A percentile compares a stretch with the other conserved stretches of the same genome.
phyloP scores from a whole-genome alignment of 2,888 invertebrate species.

The Monopis laevigella region DNA sequence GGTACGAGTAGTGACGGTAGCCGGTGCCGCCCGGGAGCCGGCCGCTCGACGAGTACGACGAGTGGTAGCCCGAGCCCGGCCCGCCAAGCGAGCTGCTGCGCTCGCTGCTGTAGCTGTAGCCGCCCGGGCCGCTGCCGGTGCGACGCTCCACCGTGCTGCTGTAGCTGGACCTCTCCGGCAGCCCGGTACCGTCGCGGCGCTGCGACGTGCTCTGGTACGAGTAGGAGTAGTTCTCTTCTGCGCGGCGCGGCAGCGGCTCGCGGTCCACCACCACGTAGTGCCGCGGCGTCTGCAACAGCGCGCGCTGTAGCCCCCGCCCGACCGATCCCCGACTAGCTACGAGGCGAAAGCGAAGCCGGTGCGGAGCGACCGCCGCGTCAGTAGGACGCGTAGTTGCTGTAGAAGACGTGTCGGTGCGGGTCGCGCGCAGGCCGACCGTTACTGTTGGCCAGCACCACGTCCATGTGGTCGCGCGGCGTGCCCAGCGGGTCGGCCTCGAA shows the following conservation, averaged over 20 bases:
- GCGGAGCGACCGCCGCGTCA: constrained; percentile 37
- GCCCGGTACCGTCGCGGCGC: constrained; percentile 50
- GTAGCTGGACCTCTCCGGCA: constrained; percentile 74
- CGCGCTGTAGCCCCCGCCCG: constrained; percentile 37
- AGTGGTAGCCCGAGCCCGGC: constrained; percentile 87
- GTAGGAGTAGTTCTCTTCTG: constrained; percentile 88
- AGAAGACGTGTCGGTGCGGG: constrained; percentile 59
- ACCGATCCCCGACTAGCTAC: constrained; percentile 21
- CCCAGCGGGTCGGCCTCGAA: constrained; percentile 67
- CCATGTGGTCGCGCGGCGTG: constrained; percentile 72
- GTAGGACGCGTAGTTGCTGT: constrained; percentile 62
- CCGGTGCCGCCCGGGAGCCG: constrained; percentile 83
- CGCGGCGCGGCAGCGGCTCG: constrained; percentile 72
- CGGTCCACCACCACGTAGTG: constrained; percentile 89
- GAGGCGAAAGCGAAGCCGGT: constrained; percentile 43
- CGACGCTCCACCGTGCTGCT: constrained; percentile 75
- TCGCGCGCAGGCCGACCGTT: constrained; percentile 64
- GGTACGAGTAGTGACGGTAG: constrained; percentile 88
- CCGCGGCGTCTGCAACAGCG: constrained; percentile 84
- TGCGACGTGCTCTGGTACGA: constrained; percentile 76
- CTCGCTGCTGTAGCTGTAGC: constrained; percentile 81
- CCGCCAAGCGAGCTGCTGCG: constrained; percentile 77
- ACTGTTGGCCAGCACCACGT: constrained; percentile 69
- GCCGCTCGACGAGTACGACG: constrained; percentile 79
- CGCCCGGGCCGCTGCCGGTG: constrained; percentile 75